phyloP scores from a whole-genome alignment of 2,797 vertebrate genomes.

The Parauchenoglanis ngamensis region DNA sequence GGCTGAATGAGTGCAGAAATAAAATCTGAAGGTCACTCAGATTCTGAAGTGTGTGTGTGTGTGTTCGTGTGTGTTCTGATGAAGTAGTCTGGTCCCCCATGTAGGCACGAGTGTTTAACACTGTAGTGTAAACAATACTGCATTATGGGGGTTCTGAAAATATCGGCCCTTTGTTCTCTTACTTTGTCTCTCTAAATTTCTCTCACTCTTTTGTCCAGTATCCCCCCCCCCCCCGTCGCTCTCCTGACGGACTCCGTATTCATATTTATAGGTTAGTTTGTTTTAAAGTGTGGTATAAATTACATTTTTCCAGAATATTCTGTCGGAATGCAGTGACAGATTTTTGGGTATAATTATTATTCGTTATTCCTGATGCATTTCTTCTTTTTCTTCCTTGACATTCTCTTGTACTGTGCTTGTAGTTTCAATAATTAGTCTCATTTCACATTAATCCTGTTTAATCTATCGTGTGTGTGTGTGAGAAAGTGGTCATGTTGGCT shows the following conservation, averaged over 20 bases:
- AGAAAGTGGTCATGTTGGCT: not conserved
- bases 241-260: not conserved
- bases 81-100: not conserved
- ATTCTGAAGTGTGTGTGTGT: not conserved
- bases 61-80: not conserved
- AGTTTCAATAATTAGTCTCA: not conserved
- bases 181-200: too few relatives aligned
- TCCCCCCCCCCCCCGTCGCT: too few relatives aligned
- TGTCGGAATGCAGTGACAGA: not conserved
- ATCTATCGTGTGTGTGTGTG: conserved; percentile 16
- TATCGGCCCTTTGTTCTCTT: not conserved
- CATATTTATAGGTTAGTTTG: not conserved
- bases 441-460: conserved; percentile 6
- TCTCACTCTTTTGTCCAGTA: too few relatives aligned
- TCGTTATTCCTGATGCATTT: not conserved
- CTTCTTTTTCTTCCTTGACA: not conserved
- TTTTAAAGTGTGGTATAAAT: not conserved
- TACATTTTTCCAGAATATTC: not conserved
- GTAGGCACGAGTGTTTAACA: not conserved
- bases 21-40: too few relatives aligned
- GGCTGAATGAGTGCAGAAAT: too few relatives aligned
- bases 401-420: not conserved
- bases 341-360: not conserved
- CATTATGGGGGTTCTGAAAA: not conserved
- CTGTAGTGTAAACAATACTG: not conserved